These are phyloP conservation scores for Tromatobia lineatoria DNA, from an alignment of 2,888 invertebrate genomes.

Conservation along the genomic window DNA sequence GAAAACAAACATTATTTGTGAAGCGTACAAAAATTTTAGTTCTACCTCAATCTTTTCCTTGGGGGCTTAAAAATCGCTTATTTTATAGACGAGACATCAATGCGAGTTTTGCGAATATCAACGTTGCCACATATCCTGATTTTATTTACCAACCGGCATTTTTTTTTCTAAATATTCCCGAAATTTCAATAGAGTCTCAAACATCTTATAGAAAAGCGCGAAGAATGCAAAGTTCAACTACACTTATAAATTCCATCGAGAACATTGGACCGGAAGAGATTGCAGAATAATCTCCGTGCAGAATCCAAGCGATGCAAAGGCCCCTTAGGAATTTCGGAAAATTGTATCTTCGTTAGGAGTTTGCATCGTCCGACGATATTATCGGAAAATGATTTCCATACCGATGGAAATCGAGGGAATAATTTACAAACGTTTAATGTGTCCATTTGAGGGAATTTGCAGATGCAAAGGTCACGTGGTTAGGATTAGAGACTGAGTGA, in stretches of 20 bases:
- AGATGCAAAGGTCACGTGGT: conserved; percentile 24
- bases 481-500: conserved; percentile 33
- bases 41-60: no score
- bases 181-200: no score
- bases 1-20: no score
- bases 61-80: no score
- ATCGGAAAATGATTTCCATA: conserved; percentile 5
- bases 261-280: background rate
- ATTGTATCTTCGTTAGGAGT: conserved; percentile 1
- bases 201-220: background rate
- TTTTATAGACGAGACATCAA: no score
- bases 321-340: conserved; percentile 8
- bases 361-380: background rate
- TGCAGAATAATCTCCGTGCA: background rate
- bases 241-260: background rate
- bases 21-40: no score
- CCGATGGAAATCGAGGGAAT: conserved; percentile 28
- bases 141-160: background rate
- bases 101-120: no score
- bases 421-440: conserved; percentile 33
- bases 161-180: background rate
- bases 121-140: no score
- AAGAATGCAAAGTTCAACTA: background rate
- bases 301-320: background rate
- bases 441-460: conserved; percentile 4